Evolutionary conservation across 2,113 vertebrate genomes (phyloP).

Genomic region (Gadus chalcogrammus): DNA sequence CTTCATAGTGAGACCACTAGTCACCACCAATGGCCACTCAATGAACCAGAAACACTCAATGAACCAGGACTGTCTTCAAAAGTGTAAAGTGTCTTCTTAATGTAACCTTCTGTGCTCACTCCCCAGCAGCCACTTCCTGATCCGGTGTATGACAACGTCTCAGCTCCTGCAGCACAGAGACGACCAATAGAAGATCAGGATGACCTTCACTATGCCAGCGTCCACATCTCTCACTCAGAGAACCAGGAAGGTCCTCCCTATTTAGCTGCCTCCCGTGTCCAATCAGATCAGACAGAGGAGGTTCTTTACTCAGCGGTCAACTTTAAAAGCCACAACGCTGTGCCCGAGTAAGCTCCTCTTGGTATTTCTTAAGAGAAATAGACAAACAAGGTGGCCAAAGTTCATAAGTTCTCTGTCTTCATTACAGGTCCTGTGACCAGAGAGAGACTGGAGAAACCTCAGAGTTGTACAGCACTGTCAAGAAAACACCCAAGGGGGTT

Average conservation of each 20-base stretch:
- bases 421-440: neutral
- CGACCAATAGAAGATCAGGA: slow-evolving; percentile 1
- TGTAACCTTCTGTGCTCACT: neutral
- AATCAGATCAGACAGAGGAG: neutral
- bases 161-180: neutral
- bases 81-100: neutral
- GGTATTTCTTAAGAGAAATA: neutral
- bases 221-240: slow-evolving; percentile 6
- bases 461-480: neutral
- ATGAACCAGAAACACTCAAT: no score
- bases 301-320: slow-evolving; percentile 27
- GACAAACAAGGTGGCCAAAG: neutral
- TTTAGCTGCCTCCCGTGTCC: neutral
- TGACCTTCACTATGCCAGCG: slow-evolving; percentile 15
- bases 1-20: no score
- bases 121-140: neutral
- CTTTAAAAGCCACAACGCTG: slow-evolving; percentile 8
- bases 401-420: neutral
- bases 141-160: slow-evolving; percentile 6
- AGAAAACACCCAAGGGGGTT: neutral
- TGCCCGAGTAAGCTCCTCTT: slow-evolving; percentile 8
- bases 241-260: neutral
- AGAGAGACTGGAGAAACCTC: neutral
- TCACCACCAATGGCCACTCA: no score
- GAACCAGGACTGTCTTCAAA: no score